Base-by-base conservation (phyloP, 1,140 invertebrate genomes). In the Littorina saxatilis region DNA sequence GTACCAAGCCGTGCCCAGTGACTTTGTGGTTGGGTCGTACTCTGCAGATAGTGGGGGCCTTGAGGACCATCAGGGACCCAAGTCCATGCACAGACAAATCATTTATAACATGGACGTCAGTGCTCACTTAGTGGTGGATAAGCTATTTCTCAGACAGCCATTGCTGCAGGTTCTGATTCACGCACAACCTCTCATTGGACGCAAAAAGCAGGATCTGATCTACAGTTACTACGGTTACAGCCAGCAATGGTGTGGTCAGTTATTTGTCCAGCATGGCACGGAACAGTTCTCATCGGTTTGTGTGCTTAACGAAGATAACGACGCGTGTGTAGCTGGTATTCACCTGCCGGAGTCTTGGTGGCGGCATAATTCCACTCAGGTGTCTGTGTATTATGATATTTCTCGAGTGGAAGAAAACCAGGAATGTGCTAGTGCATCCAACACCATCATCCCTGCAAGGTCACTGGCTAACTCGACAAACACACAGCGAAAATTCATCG, bases 401-500 rank as follows among this genome's bases (percentile, higher is more conserved):
- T 88, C 88, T 9, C 84, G 82, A 7, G 83, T 87, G 32, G 84
- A 85, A n/a, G 79, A 88, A 70, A 89, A 88, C 63, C 84, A 87
- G 77, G 87, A 88, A 58, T 89, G 88, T 81, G 85, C 86, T 37
- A 87, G 86, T 78, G 85, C 84, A 70, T 88, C 88, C 20, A 88
- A 87, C 82, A 87, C 87, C 27, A 88, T 88, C 52, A 83, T 87
- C 37, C 87, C 86, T 11, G 83, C 76, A 3, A 63, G 85, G n/a
- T 58, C 84, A 9, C 74, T 84, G n/a, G 79, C 83, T 32, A 82
- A 86, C 37, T 61, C 77, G 17, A 66, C 76, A 32, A 82, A 79
- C 50, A 81, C 81, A 13, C 82, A 85, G 32, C 86, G 83, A 40
- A 86, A 84, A 40, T 84, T 83, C 47, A 84, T 89, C 52, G 75